phyloP scores from a whole-genome alignment of 2,888 invertebrate species.

The Lasiommata megera region DNA sequence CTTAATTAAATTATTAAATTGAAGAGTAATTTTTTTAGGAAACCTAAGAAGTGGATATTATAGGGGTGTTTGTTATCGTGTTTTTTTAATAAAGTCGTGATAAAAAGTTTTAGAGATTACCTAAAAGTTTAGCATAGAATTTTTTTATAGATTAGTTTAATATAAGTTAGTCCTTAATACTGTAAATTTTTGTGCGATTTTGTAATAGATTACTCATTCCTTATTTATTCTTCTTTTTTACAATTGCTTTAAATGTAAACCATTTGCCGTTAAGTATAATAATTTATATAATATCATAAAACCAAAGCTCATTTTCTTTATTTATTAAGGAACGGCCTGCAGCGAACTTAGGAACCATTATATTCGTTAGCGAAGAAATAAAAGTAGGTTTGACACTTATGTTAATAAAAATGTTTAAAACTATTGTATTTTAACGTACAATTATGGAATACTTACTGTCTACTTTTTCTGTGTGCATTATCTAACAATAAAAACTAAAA shows the following conservation, averaged over 20 bases:
- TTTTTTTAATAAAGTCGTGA: not conserved
- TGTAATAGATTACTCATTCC: slow-evolving; percentile 28
- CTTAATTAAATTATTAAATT: too few relatives aligned
- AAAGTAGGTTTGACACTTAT: too few relatives aligned
- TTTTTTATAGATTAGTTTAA: not conserved
- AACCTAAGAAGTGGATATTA: not conserved
- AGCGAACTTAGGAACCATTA: not conserved
- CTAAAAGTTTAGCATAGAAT: not conserved
- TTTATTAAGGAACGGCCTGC: slow-evolving; percentile 46
- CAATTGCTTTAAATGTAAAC: slow-evolving; percentile 41
- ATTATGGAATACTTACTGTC: too few relatives aligned
- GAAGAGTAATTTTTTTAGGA: too few relatives aligned
- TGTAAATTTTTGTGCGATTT: slow-evolving; percentile 5
- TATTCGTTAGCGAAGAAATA: too few relatives aligned
- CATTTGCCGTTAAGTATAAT: slow-evolving; percentile 33
- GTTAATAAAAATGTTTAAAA: too few relatives aligned
- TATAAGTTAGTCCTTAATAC: not conserved
- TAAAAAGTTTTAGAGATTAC: not conserved
- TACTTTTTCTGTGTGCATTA: too few relatives aligned
- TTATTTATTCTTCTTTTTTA: slow-evolving; percentile 40
- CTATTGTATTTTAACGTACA: too few relatives aligned
- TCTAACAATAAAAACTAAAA: too few relatives aligned
- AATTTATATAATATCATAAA: slow-evolving; percentile 46
- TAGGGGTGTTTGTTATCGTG: not conserved
- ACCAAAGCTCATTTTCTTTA: slow-evolving; percentile 66